A percentile compares a stretch with the other conserved stretches of the same genome.
phyloP scores from a whole-genome alignment of 1,140 invertebrate species.

The Drosophila ogumai region DNA sequence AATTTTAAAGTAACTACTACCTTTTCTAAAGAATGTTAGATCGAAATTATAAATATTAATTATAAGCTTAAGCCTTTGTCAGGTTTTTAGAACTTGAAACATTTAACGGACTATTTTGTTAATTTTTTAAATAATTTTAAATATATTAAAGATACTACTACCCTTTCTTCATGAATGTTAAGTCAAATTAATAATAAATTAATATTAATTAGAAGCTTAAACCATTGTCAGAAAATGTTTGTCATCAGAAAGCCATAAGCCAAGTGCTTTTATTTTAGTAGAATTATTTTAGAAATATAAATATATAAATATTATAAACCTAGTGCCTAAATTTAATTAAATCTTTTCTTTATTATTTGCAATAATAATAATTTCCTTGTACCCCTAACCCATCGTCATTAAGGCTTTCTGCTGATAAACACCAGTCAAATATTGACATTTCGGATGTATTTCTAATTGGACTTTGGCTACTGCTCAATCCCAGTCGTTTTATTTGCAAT shows the following conservation, averaged over 20 bases:
- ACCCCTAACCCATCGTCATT: background rate
- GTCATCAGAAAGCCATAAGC: background rate
- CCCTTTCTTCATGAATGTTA: too few relatives aligned
- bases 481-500: constrained; percentile 21
- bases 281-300: too few relatives aligned
- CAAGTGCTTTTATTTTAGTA: too few relatives aligned
- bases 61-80: too few relatives aligned
- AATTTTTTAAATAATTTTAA: too few relatives aligned
- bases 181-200: background rate
- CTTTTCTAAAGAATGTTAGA: too few relatives aligned
- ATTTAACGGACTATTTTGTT: background rate
- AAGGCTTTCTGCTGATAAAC: background rate
- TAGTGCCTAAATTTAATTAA: background rate
- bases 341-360: rapidly evolving
- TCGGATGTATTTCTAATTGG: constrained; percentile 19
- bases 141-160: too few relatives aligned
- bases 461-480: background rate
- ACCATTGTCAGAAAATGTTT: background rate
- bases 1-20: too few relatives aligned
- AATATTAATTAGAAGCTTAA: background rate
- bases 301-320: background rate
- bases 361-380: background rate
- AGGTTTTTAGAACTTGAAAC: too few relatives aligned
- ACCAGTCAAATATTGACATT: constrained; percentile 4
- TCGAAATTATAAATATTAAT: too few relatives aligned